phyloP scores from a whole-genome alignment of 2,888 invertebrate genomes.

The Dyspetes luteomarginatus region DNA sequence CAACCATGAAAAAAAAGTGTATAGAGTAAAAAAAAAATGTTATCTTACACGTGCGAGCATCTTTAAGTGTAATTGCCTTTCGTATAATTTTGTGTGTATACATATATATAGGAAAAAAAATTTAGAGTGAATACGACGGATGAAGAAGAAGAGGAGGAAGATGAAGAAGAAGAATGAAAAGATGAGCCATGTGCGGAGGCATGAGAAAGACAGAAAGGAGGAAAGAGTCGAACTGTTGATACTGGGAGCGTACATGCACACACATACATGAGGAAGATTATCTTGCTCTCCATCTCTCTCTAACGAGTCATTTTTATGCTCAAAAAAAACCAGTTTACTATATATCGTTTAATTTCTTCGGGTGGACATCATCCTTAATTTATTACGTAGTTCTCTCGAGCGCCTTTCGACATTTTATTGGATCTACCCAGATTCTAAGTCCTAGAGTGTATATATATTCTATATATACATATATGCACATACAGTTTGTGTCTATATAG shows the following conservation, averaged over 20 bases:
- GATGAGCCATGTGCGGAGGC: slow-evolving; percentile 2
- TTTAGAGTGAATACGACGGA: slow-evolving; percentile 62
- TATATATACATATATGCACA: not conserved
- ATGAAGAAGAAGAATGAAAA: slow-evolving; percentile 1
- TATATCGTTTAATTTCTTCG: slow-evolving; percentile 80
- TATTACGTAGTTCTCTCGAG: slow-evolving; percentile 76
- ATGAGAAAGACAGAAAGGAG: slow-evolving; percentile 29
- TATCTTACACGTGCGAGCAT: slow-evolving; percentile 28
- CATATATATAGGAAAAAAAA: no score
- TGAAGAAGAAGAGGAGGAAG: slow-evolving; percentile 61
- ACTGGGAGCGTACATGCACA: slow-evolving; percentile 8
- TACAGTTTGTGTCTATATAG: not conserved
- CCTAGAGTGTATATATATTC: slow-evolving; percentile 51
- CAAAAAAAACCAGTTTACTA: slow-evolving; percentile 79
- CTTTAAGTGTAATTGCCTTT: slow-evolving; percentile 52
- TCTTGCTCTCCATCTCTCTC: slow-evolving; percentile 37
- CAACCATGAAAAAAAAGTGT: slow-evolving; percentile 59
- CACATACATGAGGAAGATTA: slow-evolving; percentile 34
- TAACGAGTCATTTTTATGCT: slow-evolving; percentile 25
- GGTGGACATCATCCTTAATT: slow-evolving; percentile 81
- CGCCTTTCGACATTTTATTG: slow-evolving; percentile 80
- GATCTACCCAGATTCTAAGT: slow-evolving; percentile 77
- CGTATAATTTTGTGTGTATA: slow-evolving; percentile 49
- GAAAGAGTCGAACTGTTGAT: slow-evolving; percentile 27
- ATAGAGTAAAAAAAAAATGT: slow-evolving; percentile 27